Conservation (phyloP, 2,113 vertebrate species). For the Neolamprologus toae region DNA sequence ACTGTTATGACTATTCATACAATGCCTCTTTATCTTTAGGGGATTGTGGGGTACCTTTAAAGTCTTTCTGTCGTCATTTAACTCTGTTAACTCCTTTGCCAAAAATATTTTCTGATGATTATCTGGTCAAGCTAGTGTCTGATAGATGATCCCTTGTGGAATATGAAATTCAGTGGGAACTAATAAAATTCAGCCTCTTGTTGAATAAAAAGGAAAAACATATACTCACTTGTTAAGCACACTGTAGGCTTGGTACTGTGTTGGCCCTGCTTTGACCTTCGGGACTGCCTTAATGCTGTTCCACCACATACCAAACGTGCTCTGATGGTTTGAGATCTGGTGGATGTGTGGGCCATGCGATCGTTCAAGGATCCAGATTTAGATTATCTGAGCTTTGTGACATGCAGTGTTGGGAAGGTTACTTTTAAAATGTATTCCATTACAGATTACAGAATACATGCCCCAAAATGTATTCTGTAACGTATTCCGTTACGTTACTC, state of each 20-base stretch:
- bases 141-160: neutral
- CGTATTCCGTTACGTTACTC: too few relatives aligned
- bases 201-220: neutral
- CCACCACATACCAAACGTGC: neutral
- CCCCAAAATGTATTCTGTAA: too few relatives aligned
- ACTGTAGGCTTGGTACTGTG: neutral
- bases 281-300: neutral
- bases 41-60: neutral
- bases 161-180: neutral
- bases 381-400: neutral
- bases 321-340: neutral
- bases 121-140: neutral
- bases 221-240: neutral
- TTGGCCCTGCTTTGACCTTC: neutral
- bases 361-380: neutral
- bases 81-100: neutral
- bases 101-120: neutral
- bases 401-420: too few relatives aligned
- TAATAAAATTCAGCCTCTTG: neutral
- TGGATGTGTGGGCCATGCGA: accelerated
- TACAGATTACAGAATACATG: too few relatives aligned
- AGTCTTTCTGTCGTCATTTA: accelerated
- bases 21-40: neutral
- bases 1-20: too few relatives aligned
- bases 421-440: too few relatives aligned